Percentiles rank a stretch among this genome's conserved stretches.
phyloP scores from a whole-genome alignment of 2,113 vertebrate species.

The Laticauda laticaudata region DNA sequence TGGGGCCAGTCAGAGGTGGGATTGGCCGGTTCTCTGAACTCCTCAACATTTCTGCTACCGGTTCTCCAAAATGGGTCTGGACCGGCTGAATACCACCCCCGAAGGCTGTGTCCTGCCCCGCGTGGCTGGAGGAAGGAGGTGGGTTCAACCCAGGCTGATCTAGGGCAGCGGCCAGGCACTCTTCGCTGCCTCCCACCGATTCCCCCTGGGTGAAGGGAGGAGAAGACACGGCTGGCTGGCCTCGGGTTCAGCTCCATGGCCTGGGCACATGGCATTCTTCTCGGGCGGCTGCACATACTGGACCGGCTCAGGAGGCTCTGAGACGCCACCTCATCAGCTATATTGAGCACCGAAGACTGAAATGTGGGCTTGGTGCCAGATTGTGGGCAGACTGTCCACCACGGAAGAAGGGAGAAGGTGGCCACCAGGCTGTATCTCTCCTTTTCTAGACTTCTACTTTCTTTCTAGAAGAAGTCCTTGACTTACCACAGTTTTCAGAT shows the following conservation, averaged over 20 bases:
- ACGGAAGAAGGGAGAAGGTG: not conserved
- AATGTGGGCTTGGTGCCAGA: not conserved
- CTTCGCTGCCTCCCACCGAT: fast-evolving
- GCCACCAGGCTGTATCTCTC: not conserved
- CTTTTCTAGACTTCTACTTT: not conserved
- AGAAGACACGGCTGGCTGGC: not conserved
- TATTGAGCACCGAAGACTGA: not conserved
- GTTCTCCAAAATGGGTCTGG: no score
- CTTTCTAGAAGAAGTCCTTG: no score
- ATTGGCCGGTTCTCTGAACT: no score
- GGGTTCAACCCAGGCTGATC: not conserved
- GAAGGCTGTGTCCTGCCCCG: not conserved
- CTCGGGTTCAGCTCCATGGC: not conserved
- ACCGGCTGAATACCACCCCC: no score
- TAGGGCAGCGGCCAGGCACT: no score
- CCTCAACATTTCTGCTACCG: no score
- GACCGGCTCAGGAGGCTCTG: not conserved
- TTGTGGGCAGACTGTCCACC: not conserved
- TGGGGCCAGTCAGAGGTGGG: no score
- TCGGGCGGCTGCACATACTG: not conserved
- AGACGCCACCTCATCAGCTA: not conserved
- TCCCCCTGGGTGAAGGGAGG: not conserved
- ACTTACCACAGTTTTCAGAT: no score
- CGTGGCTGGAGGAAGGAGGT: not conserved
- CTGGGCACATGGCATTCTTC: not conserved